Evolutionary conservation across 2,113 vertebrate species (phyloP).

Genomic region (Saiga tatarica): DNA sequence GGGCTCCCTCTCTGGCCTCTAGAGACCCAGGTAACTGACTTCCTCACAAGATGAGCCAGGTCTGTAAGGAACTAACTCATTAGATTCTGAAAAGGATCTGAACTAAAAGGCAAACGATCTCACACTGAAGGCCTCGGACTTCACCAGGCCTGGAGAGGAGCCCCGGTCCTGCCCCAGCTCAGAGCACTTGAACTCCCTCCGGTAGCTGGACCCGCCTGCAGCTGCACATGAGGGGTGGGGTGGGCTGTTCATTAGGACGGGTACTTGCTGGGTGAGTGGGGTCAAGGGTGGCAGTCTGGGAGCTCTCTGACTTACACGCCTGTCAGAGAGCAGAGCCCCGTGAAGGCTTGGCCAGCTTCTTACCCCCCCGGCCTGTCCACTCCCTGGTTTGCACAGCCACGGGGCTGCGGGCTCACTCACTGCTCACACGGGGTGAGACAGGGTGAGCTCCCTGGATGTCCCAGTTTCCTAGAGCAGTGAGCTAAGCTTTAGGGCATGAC

Average conservation of each 20-base stretch:
- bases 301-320: not conserved
- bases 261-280: not conserved
- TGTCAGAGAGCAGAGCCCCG: not conserved
- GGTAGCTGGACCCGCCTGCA: not conserved
- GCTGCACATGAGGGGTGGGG: rapidly evolving
- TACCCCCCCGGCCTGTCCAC: not conserved
- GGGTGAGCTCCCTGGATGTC: not conserved
- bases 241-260: not conserved
- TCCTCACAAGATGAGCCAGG: too few species aligned
- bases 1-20: too few species aligned
- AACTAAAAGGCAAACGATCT: too few species aligned
- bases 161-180: too few species aligned
- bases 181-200: too few species aligned
- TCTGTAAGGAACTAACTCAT: too few species aligned
- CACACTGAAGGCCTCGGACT: too few species aligned
- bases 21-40: too few species aligned
- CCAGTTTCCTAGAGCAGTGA: not conserved
- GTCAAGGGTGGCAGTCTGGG: not conserved
- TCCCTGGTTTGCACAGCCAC: not conserved
- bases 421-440: not conserved
- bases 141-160: too few species aligned
- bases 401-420: not conserved
- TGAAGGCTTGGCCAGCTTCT: not conserved
- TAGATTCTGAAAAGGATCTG: too few species aligned
- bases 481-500: not conserved